phyloP scores from a whole-genome alignment of 2,113 vertebrate species.

The Gasterosteus nipponicus region DNA sequence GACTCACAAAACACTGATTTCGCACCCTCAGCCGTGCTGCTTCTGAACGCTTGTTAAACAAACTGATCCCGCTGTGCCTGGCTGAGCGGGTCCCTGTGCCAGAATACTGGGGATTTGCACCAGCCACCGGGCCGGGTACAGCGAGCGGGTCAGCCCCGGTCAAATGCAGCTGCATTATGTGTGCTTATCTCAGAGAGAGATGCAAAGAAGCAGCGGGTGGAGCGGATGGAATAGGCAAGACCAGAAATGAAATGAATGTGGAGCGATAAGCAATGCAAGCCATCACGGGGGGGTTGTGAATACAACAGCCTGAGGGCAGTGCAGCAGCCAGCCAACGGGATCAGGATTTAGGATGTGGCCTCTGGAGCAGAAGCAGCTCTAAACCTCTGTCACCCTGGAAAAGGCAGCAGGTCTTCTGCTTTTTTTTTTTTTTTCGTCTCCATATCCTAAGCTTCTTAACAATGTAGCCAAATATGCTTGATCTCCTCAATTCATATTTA shows the following conservation, averaged over 20 bases:
- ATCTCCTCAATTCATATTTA: conserved; percentile 81
- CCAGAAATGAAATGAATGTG: conserved; percentile 19
- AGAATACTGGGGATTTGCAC: conserved; percentile 41
- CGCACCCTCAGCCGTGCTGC: conserved; percentile 51
- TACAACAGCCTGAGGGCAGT: conserved; percentile 45
- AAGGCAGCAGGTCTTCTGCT: conserved; percentile 53
- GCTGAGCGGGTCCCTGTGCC: conserved; percentile 20
- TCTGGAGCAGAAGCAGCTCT: conserved; percentile 39
- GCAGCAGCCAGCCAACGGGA: conserved; percentile 39
- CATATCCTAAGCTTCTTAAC: conserved; percentile 76
- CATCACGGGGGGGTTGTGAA: conserved; percentile 29
- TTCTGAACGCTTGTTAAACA: conserved; percentile 63
- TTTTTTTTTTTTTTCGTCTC: conserved; percentile 29
- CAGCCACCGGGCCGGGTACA: conserved; percentile 14
- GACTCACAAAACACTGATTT: conserved; percentile 57
- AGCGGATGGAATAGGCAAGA: neutral
- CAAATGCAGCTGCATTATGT: conserved; percentile 33
- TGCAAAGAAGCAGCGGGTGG: neutral
- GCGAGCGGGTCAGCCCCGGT: conserved; percentile 24
- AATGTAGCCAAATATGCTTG: conserved; percentile 74
- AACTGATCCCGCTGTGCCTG: conserved; percentile 51
- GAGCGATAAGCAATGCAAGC: conserved; percentile 42
- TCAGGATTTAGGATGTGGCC: conserved; percentile 31
- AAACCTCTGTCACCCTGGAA: conserved; percentile 44
- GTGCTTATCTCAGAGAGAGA: conserved; percentile 42